phyloP scores from a whole-genome alignment of 2,797 vertebrate genomes.

The Buceros bicornis region DNA sequence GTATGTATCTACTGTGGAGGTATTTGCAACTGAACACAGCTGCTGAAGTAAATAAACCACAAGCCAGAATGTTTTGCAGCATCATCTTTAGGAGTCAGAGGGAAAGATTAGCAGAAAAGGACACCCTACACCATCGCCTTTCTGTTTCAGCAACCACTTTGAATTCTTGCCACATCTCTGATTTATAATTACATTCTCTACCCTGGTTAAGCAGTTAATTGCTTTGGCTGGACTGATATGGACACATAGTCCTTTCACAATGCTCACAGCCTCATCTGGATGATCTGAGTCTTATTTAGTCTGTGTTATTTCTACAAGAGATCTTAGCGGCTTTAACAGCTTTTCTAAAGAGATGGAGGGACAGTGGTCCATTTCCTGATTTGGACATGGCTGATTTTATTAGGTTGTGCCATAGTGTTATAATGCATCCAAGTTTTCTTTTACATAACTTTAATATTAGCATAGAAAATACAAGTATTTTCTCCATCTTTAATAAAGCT shows the following conservation, averaged over 20 bases:
- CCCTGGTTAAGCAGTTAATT: background rate
- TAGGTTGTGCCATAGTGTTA: background rate
- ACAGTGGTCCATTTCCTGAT: background rate
- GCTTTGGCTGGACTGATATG: background rate
- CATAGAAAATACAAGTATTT: background rate
- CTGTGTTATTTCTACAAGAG: background rate
- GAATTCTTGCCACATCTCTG: background rate
- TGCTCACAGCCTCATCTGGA: background rate
- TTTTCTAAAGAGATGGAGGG: background rate
- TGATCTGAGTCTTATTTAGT: background rate
- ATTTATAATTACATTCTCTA: background rate
- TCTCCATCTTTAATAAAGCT: background rate
- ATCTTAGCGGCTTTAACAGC: background rate
- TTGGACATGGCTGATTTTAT: background rate
- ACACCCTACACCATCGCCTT: accelerated
- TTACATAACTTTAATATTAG: background rate
- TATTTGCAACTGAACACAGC: background rate
- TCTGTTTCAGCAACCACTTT: background rate
- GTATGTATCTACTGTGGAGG: background rate
- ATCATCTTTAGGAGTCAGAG: background rate
- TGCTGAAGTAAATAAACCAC: background rate
- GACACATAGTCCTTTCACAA: background rate
- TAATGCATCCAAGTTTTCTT: background rate
- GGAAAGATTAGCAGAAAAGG: background rate
- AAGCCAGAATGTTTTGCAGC: background rate